A percentile compares a stretch with the other conserved stretches of the same genome.
phyloP scores from a whole-genome alignment of 2,113 vertebrate species.

The Micronisus gabar region DNA sequence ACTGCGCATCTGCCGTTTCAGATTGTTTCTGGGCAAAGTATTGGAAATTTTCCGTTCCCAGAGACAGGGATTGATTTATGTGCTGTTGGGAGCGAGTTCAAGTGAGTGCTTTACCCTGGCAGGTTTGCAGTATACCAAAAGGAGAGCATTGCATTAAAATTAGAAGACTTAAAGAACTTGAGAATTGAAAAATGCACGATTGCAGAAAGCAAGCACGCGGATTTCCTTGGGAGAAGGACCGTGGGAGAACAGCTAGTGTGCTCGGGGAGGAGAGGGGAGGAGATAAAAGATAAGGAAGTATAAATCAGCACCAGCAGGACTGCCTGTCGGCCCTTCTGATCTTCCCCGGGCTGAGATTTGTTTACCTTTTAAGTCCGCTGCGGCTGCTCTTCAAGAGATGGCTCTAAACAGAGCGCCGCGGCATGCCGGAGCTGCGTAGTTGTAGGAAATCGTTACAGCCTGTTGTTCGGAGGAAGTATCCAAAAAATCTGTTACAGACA shows the following conservation, averaged over 20 bases:
- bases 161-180: neutral
- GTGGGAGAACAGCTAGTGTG: constrained; percentile 30
- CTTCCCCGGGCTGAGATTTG: neutral
- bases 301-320: constrained; percentile 1
- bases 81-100: neutral
- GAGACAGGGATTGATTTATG: neutral
- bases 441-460: neutral
- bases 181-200: neutral
- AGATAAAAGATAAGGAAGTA: constrained; percentile 54
- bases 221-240: neutral
- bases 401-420: neutral
- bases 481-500: neutral
- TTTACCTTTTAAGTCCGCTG: neutral
- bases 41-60: neutral
- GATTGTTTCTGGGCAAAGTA: neutral
- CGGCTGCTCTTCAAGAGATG: neutral
- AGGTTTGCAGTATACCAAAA: neutral
- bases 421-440: neutral
- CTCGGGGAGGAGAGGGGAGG: neutral
- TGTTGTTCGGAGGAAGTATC: neutral
- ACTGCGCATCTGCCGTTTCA: neutral
- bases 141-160: neutral
- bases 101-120: neutral
- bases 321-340: constrained; percentile 41
- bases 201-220: neutral